Evolutionary conservation across 1,140 invertebrate species (phyloP).

Genomic region (Nomia melanderi): DNA sequence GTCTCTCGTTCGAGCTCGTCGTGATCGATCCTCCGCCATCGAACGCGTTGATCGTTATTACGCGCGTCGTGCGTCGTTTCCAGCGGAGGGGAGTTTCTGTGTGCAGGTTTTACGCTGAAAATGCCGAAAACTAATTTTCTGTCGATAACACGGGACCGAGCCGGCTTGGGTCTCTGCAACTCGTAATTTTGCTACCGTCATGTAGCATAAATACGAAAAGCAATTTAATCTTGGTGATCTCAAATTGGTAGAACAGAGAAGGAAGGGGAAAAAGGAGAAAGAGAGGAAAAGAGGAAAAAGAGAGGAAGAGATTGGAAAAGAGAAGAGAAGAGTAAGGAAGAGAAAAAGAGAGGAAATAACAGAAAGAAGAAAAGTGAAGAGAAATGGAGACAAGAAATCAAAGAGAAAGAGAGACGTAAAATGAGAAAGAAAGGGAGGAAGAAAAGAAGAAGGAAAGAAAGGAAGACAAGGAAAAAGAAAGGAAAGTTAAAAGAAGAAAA

Average conservation of each 20-base stretch:
- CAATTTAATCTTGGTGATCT: constrained; percentile 10
- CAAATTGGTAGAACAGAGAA: neutral
- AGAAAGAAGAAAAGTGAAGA: no score
- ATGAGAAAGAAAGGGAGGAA: no score
- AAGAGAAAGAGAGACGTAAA: no score
- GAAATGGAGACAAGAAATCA: no score
- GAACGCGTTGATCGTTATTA: constrained; percentile 22
- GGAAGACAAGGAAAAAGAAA: no score
- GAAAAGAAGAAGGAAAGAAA: no score
- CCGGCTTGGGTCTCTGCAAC: neutral
- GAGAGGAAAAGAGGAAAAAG: no score
- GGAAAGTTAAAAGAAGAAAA: no score
- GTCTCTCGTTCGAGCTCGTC: neutral
- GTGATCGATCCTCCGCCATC: constrained; percentile 25
- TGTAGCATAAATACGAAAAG: neutral
- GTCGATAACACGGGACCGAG: constrained; percentile 6
- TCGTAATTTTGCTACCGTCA: neutral
- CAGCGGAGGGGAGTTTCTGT: neutral
- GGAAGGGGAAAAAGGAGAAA: no score
- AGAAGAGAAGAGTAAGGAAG: no score
- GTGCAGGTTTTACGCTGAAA: neutral
- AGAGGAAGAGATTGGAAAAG: no score
- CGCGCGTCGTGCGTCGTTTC: neutral
- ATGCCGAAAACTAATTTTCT: constrained; percentile 26
- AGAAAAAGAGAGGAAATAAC: no score